Conservation (phyloP, 2,888 invertebrate genomes). For the Thyatira batis region DNA sequence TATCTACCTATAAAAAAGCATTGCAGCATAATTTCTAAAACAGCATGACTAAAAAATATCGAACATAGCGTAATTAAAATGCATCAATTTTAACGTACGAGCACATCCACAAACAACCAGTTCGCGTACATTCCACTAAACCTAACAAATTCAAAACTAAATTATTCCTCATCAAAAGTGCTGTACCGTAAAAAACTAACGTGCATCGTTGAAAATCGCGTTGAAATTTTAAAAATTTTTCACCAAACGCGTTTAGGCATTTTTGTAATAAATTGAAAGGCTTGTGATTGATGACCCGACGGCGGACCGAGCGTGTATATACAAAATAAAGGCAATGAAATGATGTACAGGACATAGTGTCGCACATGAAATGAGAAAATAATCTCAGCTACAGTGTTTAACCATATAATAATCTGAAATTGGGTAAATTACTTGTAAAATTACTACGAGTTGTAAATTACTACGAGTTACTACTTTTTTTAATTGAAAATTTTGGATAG, state of each 20-base stretch:
- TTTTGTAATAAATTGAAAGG: conserved; percentile 62
- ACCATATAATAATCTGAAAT: too few species aligned
- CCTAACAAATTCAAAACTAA: not conserved
- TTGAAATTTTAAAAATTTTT: conserved; percentile 34
- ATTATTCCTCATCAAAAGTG: not conserved
- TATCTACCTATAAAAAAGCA: too few species aligned
- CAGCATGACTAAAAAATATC: too few species aligned
- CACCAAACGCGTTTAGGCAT: conserved; percentile 44
- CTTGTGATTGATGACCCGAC: conserved; percentile 53
- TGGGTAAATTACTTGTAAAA: too few species aligned
- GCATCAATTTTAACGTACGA: too few species aligned
- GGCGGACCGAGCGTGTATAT: conserved; percentile 19
- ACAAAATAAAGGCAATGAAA: conserved; percentile 41
- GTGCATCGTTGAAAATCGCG: conserved; percentile 7
- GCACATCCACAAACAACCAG: too few species aligned
- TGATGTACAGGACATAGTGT: conserved; percentile 32
- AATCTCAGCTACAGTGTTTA: not conserved
- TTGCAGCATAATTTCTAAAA: too few species aligned
- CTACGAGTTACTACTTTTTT: too few species aligned
- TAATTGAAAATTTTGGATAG: too few species aligned
- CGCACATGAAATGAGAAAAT: conserved; percentile 18
- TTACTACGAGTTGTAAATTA: too few species aligned
- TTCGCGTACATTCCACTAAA: not conserved
- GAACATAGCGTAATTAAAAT: too few species aligned
- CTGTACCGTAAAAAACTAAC: not conserved